A percentile compares a stretch with the other conserved stretches of the same genome.
Conservation (phyloP, 2,113 vertebrate species). For the Herpailurus yagouaroundi region DNA sequence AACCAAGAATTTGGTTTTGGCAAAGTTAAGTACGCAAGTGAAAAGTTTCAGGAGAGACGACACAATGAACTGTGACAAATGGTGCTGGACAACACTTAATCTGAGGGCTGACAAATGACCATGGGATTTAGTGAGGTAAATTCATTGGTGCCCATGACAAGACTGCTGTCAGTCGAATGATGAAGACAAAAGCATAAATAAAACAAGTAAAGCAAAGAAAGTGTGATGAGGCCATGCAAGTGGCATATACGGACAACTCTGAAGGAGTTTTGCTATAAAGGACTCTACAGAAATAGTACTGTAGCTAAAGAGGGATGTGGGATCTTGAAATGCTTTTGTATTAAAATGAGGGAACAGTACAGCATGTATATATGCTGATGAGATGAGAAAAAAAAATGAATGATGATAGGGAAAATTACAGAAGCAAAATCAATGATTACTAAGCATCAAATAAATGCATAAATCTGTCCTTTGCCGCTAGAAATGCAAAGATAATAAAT, state of each 20-base stretch:
- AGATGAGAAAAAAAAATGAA: slow-evolving; percentile 8
- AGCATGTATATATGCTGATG: slow-evolving; percentile 21
- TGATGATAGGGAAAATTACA: neutral
- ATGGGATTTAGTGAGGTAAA: slow-evolving; percentile 33
- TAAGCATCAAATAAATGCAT: slow-evolving; percentile 43
- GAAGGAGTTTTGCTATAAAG: neutral
- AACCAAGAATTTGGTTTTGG: neutral
- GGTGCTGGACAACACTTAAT: neutral
- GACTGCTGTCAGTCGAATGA: neutral
- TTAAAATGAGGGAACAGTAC: neutral
- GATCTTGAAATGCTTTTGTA: neutral
- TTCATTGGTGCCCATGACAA: neutral
- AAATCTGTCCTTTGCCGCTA: neutral
- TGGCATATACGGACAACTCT: neutral
- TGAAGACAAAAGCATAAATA: neutral
- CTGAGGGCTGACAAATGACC: neutral
- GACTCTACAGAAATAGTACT: neutral
- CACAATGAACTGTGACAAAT: neutral
- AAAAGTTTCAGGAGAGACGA: slow-evolving; percentile 1
- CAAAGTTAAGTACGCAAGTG: slow-evolving; percentile 1
- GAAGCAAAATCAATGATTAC: slow-evolving; percentile 55
- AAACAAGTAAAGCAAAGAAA: neutral
- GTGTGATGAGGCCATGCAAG: neutral
- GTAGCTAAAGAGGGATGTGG: neutral
- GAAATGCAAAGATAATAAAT: slow-evolving; percentile 51